Evolutionary conservation across 2,888 invertebrate species (phyloP).

Genomic region (Augiades crinisus): DNA sequence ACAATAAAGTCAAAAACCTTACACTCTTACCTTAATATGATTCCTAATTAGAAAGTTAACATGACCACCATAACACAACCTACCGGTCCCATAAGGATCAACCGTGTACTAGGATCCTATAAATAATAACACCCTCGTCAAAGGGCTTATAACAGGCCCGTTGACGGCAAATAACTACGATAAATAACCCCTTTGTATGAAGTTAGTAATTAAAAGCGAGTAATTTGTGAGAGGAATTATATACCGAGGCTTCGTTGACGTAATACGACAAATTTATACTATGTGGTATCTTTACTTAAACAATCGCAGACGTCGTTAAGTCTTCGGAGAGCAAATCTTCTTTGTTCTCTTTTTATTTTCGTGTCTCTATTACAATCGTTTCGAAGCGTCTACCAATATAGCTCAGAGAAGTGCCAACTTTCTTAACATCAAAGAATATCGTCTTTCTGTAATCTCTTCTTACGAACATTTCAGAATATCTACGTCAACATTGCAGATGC

Average conservation of each 20-base stretch:
- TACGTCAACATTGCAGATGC: too few relatives aligned
- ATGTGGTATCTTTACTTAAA: too few relatives aligned
- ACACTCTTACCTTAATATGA: background rate
- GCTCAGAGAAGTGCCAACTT: too few relatives aligned
- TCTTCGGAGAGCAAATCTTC: too few relatives aligned
- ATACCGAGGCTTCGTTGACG: constrained; percentile 3
- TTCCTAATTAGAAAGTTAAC: constrained; percentile 19
- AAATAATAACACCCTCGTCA: constrained; percentile 67
- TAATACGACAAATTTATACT: background rate
- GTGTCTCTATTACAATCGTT: too few relatives aligned
- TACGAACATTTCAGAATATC: too few relatives aligned
- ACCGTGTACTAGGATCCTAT: constrained; percentile 46
- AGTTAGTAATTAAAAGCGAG: constrained; percentile 21
- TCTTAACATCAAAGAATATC: too few relatives aligned
- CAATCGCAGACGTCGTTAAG: too few relatives aligned
- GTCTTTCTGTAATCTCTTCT: too few relatives aligned
- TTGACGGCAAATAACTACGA: constrained; percentile 18
- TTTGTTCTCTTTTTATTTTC: too few relatives aligned
- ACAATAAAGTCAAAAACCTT: background rate
- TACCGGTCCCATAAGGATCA: constrained; percentile 6
- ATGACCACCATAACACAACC: constrained; percentile 3
- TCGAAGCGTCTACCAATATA: too few relatives aligned
- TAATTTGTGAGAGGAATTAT: constrained; percentile 19
- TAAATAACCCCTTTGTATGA: constrained; percentile 21
- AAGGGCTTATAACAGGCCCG: constrained; percentile 46